These are phyloP conservation scores for Halcyon badia DNA, from an alignment of 2,797 vertebrate species.

Conservation along the genomic window DNA sequence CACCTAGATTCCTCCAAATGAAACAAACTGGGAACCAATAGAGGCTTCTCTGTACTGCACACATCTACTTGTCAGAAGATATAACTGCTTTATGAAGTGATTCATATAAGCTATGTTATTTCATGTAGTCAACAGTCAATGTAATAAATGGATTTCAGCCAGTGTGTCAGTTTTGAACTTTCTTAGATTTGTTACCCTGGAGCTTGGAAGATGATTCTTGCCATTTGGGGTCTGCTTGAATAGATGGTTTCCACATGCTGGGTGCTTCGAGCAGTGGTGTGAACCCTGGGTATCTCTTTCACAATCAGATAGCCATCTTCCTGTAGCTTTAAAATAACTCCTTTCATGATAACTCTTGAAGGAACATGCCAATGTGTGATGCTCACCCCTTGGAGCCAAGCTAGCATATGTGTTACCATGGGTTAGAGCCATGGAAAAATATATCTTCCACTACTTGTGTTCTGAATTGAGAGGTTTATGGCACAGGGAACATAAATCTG, in stretches of 20 bases:
- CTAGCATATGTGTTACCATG: background rate
- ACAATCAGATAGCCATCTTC: background rate
- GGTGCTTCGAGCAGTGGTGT: background rate
- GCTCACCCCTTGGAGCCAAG: rapidly evolving
- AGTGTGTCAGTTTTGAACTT: background rate
- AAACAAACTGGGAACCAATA: background rate
- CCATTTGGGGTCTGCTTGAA: background rate
- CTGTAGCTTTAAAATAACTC: background rate
- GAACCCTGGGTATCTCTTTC: background rate
- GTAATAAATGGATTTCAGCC: background rate
- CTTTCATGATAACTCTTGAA: background rate
- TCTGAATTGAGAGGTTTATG: slow-evolving; percentile 6
- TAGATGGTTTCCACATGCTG: rapidly evolving
- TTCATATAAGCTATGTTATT: background rate
- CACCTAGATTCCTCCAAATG: background rate
- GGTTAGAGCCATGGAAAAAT: background rate
- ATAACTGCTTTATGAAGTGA: background rate
- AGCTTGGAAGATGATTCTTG: background rate
- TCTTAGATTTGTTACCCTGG: background rate
- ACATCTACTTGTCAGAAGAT: background rate
- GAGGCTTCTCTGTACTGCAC: background rate
- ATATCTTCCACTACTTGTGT: slow-evolving; percentile 17
- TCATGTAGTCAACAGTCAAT: background rate
- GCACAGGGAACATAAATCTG: slow-evolving; percentile 39
- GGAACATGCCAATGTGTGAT: rapidly evolving